Percentiles rank a stretch among this genome's conserved stretches.
Conservation (phyloP, 2,797 vertebrate species). For the Corythornis leucogaster region DNA sequence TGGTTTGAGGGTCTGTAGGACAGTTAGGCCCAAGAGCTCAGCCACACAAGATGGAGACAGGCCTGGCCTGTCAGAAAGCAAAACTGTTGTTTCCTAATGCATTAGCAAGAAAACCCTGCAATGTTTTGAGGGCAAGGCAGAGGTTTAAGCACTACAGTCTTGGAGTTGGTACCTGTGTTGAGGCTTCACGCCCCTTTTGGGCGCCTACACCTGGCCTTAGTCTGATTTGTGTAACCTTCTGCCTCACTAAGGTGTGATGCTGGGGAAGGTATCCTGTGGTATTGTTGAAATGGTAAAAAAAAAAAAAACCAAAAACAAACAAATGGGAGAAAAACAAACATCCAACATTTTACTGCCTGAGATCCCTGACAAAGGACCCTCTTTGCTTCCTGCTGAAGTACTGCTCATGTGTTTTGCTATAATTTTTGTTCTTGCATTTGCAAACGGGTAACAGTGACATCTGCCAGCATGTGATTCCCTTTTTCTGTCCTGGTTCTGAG, state of each 20-base stretch:
- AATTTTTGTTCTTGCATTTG: background rate
- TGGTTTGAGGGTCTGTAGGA: background rate
- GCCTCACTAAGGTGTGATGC: background rate
- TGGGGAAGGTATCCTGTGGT: background rate
- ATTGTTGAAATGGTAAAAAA: background rate
- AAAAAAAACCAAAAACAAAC: no score
- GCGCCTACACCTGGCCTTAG: background rate
- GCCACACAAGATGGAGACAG: background rate
- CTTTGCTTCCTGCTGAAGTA: background rate
- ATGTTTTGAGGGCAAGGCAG: background rate
- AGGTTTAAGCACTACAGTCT: background rate
- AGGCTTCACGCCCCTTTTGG: background rate
- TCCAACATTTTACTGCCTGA: background rate
- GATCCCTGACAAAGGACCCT: background rate
- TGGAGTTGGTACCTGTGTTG: background rate
- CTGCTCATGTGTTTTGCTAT: background rate
- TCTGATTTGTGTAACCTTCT: background rate
- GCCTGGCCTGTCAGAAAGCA: background rate
- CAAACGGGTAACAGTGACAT: background rate
- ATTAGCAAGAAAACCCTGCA: background rate
- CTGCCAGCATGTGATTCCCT: background rate
- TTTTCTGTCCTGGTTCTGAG: background rate
- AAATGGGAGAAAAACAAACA: background rate
- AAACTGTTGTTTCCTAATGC: background rate
- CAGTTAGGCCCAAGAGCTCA: background rate